Evolutionary conservation across 2,888 invertebrate genomes (phyloP), one percentile per base, ranked within the genome.

Genomic region (Amphipyra berbera): DNA sequence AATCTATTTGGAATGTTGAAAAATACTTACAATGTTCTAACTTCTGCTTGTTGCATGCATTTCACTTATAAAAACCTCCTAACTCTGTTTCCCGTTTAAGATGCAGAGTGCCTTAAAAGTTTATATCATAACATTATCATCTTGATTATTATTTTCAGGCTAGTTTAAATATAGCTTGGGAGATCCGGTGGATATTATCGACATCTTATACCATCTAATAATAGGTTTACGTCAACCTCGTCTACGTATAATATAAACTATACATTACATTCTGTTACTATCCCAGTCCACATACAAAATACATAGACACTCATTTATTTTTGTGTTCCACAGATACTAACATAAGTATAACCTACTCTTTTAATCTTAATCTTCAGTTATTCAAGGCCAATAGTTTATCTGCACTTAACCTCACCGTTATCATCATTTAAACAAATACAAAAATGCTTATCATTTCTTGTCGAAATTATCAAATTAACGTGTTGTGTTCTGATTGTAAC

Each of bases 301-400:
- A 30, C 6, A 30, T 30, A 30, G 6, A 1, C 1, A 30, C 6
- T 6, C 1, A 30, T 6, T 30, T 30, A 30, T 6, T 21, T 2
- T 30, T 30, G 2, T 6, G 2, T 2, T 30, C 7, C 30, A 21
- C 30, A 30, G 0, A 30, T 30, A 30, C 30, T 6, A 30, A 30
- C 30, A 30, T 30, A 30, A 30, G 2, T 30, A 6, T 30, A 30
- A 7, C 7, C 35, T 68, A 68, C 14, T 45, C n/a, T 38, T 52
- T 27, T 40, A 40, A 52, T 58, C 44, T 55, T 37, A 54, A 45
- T 70, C 45, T 46, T 48, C 49, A 38, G 9, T 41, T 40, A 15
- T 50, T 61, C 52, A 74, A 75, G 58, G 72, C 50, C 72, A 71
- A 45, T 52, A 71, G 76, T 72, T 73, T 81, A 81, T 81, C 78